Conservation (phyloP, 2,888 invertebrate species). For the Epinotia ramella region DNA sequence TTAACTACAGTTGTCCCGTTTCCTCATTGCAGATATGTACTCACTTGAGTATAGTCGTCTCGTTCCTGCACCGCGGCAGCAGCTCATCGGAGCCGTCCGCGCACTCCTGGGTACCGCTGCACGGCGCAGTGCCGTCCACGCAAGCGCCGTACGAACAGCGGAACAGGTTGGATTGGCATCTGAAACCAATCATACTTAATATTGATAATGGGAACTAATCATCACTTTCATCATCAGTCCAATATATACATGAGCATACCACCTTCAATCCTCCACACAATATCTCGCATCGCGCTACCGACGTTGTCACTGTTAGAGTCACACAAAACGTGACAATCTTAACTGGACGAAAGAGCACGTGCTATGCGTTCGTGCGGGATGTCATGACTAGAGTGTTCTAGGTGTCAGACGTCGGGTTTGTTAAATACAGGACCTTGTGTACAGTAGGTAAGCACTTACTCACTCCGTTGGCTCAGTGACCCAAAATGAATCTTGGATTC, state of each 20-base stretch:
- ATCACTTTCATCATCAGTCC: background rate
- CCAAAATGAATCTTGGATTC: too few relatives aligned
- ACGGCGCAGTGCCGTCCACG: constrained; percentile 72
- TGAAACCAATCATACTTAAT: constrained; percentile 45
- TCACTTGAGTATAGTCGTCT: constrained; percentile 59
- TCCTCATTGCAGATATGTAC: constrained; percentile 14
- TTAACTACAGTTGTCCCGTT: too few relatives aligned
- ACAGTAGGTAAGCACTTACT: too few relatives aligned
- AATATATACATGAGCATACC: background rate
- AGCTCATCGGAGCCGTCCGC: constrained; percentile 78
- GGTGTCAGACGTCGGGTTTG: too few relatives aligned
- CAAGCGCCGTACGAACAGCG: constrained; percentile 76
- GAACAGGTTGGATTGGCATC: constrained; percentile 70
- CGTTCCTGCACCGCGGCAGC: constrained; percentile 67
- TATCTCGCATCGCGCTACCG: too few relatives aligned
- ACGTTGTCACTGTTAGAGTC: too few relatives aligned
- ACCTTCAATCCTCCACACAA: background rate
- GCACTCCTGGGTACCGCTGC: constrained; percentile 69
- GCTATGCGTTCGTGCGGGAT: too few relatives aligned
- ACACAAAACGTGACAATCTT: too few relatives aligned
- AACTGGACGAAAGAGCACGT: too few relatives aligned
- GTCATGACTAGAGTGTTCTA: too few relatives aligned
- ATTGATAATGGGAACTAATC: background rate
- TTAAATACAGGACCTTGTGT: too few relatives aligned
- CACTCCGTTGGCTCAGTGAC: too few relatives aligned